Conservation (phyloP, 2,888 invertebrate species). For the Leistus spinibarbis region DNA sequence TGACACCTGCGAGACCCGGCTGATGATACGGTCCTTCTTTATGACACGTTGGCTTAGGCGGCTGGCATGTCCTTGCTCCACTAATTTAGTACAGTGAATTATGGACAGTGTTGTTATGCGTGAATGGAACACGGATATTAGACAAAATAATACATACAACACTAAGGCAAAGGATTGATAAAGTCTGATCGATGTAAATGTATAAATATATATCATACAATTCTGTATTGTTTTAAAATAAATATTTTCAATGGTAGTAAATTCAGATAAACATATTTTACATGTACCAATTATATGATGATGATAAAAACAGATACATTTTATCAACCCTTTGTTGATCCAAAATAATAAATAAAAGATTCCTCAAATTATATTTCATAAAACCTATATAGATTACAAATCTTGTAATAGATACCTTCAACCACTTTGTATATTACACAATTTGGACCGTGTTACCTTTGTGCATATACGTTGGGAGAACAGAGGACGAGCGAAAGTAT, state of each 20-base stretch:
- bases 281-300: neutral
- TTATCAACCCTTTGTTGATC: neutral
- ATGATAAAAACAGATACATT: neutral
- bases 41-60: slow-evolving; percentile 43
- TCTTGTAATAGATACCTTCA: slow-evolving; percentile 7
- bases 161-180: neutral
- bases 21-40: slow-evolving; percentile 58
- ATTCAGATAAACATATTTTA: neutral
- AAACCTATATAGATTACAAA: slow-evolving; percentile 8
- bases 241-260: neutral
- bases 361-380: neutral
- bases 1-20: slow-evolving; percentile 67
- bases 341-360: neutral
- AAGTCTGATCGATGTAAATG: neutral
- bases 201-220: neutral
- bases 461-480: neutral
- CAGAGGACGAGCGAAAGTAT: slow-evolving; percentile 4
- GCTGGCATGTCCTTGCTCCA: neutral
- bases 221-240: neutral
- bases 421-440: slow-evolving; percentile 20
- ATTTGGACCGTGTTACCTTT: slow-evolving; percentile 19
- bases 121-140: neutral
- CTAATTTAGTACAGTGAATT: neutral
- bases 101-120: slow-evolving; percentile 1
- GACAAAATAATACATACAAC: neutral